Evolutionary conservation across 2,113 vertebrate genomes (phyloP).

Genomic region (Aplodontia rufa): DNA sequence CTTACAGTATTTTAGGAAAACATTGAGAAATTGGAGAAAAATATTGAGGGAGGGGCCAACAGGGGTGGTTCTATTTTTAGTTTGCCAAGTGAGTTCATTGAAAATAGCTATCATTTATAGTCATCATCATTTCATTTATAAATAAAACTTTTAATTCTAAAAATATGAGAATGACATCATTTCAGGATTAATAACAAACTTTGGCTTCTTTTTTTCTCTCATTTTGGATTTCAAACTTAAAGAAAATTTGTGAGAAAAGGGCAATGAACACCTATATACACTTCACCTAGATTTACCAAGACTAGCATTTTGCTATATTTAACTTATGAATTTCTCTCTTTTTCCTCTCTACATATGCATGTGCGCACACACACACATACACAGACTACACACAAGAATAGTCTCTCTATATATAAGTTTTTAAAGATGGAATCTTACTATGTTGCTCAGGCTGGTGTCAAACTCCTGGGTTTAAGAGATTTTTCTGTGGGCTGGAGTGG

Average conservation of each 20-base stretch:
- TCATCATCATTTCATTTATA: constrained; percentile 27
- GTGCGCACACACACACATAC: neutral
- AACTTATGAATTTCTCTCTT: neutral
- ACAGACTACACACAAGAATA: neutral
- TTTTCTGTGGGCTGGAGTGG: too few species aligned
- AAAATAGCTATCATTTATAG: constrained; percentile 7
- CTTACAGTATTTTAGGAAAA: constrained; percentile 1
- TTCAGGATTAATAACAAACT: constrained; percentile 16
- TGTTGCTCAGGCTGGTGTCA: neutral
- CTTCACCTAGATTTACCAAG: neutral
- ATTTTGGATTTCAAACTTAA: constrained; percentile 47
- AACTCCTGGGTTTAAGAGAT: neutral
- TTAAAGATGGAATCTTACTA: neutral
- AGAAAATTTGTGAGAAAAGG: neutral
- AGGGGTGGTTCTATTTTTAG: neutral
- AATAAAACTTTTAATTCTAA: constrained; percentile 8
- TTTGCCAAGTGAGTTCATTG: constrained; percentile 19
- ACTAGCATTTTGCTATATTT: neutral
- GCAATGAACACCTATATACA: neutral
- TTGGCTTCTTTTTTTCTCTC: neutral
- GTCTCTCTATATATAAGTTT: neutral
- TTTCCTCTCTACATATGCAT: too few species aligned
- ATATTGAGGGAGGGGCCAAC: neutral
- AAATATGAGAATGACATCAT: constrained; percentile 29
- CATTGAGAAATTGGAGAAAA: neutral